These are phyloP conservation scores for Eurois occulta DNA, from an alignment of 2,888 invertebrate species.

Conservation along the genomic window DNA sequence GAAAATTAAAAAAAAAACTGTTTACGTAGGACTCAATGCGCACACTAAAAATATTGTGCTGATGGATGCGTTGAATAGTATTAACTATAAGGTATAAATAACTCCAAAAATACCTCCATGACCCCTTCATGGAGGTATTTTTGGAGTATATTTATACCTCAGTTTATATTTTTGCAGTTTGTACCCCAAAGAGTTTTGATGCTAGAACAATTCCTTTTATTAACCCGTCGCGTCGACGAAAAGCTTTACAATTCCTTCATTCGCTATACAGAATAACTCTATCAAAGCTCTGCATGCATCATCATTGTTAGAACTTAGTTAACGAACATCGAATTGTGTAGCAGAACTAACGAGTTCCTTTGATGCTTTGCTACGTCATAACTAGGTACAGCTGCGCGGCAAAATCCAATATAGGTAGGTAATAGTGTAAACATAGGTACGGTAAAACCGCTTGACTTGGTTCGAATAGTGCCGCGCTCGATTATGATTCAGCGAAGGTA, in stretches of 20 bases:
- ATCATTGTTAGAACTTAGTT: not conserved
- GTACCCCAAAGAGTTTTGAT: no score
- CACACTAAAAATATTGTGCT: no score
- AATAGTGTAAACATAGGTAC: not conserved
- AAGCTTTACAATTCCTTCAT: not conserved
- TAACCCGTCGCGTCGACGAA: no score
- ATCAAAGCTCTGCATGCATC: not conserved
- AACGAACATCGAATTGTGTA: not conserved
- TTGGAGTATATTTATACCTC: no score
- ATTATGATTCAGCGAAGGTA: not conserved
- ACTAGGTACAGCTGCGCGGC: not conserved
- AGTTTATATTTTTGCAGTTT: no score
- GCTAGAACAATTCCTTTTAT: not conserved
- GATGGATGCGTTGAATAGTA: no score
- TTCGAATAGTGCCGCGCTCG: not conserved
- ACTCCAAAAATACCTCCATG: no score
- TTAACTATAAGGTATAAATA: no score
- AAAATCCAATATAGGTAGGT: not conserved
- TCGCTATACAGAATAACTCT: not conserved
- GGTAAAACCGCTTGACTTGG: not conserved
- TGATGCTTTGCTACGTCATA: not conserved
- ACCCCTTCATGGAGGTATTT: no score
- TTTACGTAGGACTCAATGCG: not conserved
- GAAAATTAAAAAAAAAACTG: not conserved
- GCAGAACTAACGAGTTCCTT: conserved; percentile 4